A percentile compares a stretch with the other conserved stretches of the same genome.
These are phyloP conservation scores for Pangasius macronema DNA, from an alignment of 2,797 vertebrate genomes.

Conservation along the genomic window DNA sequence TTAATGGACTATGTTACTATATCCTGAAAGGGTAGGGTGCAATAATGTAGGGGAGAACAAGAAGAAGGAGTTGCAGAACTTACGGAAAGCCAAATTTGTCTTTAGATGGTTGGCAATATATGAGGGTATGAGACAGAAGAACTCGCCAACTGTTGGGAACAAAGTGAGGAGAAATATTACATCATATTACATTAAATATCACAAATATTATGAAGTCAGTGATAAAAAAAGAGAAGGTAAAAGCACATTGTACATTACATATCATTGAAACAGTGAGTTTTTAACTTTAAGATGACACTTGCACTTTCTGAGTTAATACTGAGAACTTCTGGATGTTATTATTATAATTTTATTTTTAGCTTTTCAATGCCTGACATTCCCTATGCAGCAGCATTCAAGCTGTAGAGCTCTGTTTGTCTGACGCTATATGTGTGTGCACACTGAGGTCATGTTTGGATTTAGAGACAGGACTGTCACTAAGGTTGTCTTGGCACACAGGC, in stretches of 20 bases:
- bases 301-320: background rate
- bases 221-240: background rate
- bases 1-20: background rate
- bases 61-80: slow-evolving; percentile 30
- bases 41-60: background rate
- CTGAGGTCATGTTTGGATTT: slow-evolving; percentile 53
- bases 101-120: slow-evolving; percentile 68
- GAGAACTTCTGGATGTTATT: background rate
- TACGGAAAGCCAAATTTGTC: slow-evolving; percentile 59
- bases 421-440: background rate
- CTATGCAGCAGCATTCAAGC: background rate
- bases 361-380: background rate
- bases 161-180: slow-evolving; percentile 1
- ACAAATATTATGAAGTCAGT: background rate
- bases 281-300: background rate
- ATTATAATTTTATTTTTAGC: background rate
- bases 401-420: background rate
- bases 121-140: slow-evolving; percentile 77
- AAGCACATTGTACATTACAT: background rate
- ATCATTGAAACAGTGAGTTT: background rate
- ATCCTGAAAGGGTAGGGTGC: background rate
- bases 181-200: background rate
- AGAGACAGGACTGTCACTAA: slow-evolving; percentile 17
- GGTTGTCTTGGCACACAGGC: slow-evolving; percentile 19
- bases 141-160: slow-evolving; percentile 62